These are phyloP conservation scores for Phymanthus crucifer DNA, from an alignment of 92 coral and sea anemone species.

Conservation along the genomic window DNA sequence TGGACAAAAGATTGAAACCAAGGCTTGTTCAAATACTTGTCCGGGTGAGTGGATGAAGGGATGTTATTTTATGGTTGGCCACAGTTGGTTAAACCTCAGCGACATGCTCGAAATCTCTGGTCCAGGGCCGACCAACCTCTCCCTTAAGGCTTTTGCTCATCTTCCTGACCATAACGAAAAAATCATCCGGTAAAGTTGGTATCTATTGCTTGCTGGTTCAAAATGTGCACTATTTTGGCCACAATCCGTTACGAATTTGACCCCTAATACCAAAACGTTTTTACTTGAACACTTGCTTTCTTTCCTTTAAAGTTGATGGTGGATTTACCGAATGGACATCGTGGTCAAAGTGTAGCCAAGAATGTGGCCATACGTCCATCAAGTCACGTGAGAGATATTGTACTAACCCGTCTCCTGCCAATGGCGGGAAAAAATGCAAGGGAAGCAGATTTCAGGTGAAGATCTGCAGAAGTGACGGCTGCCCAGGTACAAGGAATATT, in stretches of 20 bases:
- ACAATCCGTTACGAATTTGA: too few relatives aligned
- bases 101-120: too few relatives aligned
- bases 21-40: conserved; percentile 60
- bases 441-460: conserved; percentile 63
- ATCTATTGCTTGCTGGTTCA: too few relatives aligned
- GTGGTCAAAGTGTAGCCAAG: conserved; percentile 68
- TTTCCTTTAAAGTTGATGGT: conserved; percentile 41
- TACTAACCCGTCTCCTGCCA: conserved; percentile 56
- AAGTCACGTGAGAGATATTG: conserved; percentile 79
- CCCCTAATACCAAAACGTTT: too few relatives aligned
- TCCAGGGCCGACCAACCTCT: too few relatives aligned
- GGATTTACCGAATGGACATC: conserved; percentile 67
- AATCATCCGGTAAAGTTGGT: too few relatives aligned
- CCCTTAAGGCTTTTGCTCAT: too few relatives aligned
- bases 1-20: conserved; percentile 69
- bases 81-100: too few relatives aligned
- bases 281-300: neutral
- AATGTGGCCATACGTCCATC: conserved; percentile 62
- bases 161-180: too few relatives aligned
- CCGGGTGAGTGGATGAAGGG: conserved; percentile 36
- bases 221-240: too few relatives aligned
- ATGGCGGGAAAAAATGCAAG: conserved; percentile 64
- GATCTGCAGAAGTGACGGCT: conserved; percentile 50
- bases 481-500: conserved; percentile 44
- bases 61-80: neutral